Percentiles rank a stretch among this genome's conserved stretches.
Conservation (phyloP, 2,888 invertebrate species). For the Pseudeuparius sepicola region DNA sequence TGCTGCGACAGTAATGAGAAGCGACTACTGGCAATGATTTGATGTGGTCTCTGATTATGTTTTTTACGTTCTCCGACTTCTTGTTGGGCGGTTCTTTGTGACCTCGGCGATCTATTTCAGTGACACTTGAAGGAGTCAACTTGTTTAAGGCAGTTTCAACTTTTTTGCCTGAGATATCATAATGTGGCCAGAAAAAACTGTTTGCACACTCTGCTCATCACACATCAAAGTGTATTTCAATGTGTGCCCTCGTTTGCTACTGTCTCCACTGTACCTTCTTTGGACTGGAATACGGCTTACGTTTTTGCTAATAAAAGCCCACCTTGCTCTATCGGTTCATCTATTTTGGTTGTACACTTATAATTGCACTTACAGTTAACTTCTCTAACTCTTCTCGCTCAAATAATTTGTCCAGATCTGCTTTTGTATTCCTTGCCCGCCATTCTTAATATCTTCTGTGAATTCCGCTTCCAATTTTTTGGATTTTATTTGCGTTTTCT, state of each 20-base stretch:
- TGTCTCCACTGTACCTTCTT: slow-evolving; percentile 7
- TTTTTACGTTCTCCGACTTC: slow-evolving; percentile 10
- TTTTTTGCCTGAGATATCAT: slow-evolving; percentile 9
- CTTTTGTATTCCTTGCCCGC: slow-evolving; percentile 11
- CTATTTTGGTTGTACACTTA: slow-evolving; percentile 6
- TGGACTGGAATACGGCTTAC: slow-evolving; percentile 8
- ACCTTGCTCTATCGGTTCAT: slow-evolving; percentile 1
- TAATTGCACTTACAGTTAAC: slow-evolving; percentile 10
- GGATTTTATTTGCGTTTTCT: slow-evolving; percentile 2
- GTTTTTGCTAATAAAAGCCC: slow-evolving; percentile 9
- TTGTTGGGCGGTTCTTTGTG: slow-evolving; percentile 7
- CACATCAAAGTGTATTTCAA: slow-evolving; percentile 4
- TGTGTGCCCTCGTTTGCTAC: slow-evolving; percentile 2
- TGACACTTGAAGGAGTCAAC: slow-evolving; percentile 3
- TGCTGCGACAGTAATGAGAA: slow-evolving; percentile 15
- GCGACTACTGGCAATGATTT: slow-evolving; percentile 12
- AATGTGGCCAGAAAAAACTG: slow-evolving; percentile 3
- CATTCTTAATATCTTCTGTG: slow-evolving; percentile 13
- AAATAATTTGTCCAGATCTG: slow-evolving; percentile 5
- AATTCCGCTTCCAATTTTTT: slow-evolving; percentile 1
- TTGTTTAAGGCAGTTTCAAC: slow-evolving; percentile 8
- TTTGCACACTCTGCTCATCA: slow-evolving; percentile 5
- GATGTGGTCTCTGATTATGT: slow-evolving; percentile 13
- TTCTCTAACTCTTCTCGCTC: slow-evolving; percentile 8
- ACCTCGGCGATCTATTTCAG: slow-evolving; percentile 2